Percentiles rank a stretch among this genome's conserved stretches.
Evolutionary conservation across 2,888 invertebrate genomes (phyloP).

Genomic region (Latrodectus hesperus): DNA sequence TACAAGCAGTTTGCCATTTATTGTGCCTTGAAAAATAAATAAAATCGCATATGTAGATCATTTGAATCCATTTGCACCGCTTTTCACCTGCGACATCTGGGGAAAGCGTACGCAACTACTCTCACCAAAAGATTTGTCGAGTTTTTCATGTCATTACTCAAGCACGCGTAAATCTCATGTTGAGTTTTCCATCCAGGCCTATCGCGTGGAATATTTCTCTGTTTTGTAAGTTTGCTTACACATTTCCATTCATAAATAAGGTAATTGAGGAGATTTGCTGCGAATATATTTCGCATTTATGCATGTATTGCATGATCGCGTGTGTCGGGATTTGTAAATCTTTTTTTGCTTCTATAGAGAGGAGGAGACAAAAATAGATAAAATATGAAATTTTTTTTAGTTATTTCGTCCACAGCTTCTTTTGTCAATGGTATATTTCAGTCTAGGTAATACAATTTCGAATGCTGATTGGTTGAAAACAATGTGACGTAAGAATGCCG

Average conservation of each 20-base stretch:
- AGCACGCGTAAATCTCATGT: conserved; percentile 55
- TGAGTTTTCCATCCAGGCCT: conserved; percentile 40
- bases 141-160: conserved; percentile 58
- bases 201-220: not conserved
- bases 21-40: conserved; percentile 1
- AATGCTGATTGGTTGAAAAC: no score
- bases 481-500: no score
- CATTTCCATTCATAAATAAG: conserved; percentile 29
- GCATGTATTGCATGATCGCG: conserved; percentile 20
- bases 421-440: no score
- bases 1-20: not conserved
- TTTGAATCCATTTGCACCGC: not conserved
- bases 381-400: no score
- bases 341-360: no score
- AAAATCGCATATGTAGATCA: conserved; percentile 39
- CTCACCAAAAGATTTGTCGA: conserved; percentile 36
- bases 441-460: no score
- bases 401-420: no score
- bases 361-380: no score
- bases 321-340: no score
- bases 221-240: conserved; percentile 9
- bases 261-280: conserved; percentile 31
- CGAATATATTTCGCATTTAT: conserved; percentile 51
- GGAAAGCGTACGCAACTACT: not conserved
- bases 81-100: conserved; percentile 4